Evolutionary conservation across 2,797 vertebrate genomes (phyloP).

Genomic region (Xenentodon cancila): DNA sequence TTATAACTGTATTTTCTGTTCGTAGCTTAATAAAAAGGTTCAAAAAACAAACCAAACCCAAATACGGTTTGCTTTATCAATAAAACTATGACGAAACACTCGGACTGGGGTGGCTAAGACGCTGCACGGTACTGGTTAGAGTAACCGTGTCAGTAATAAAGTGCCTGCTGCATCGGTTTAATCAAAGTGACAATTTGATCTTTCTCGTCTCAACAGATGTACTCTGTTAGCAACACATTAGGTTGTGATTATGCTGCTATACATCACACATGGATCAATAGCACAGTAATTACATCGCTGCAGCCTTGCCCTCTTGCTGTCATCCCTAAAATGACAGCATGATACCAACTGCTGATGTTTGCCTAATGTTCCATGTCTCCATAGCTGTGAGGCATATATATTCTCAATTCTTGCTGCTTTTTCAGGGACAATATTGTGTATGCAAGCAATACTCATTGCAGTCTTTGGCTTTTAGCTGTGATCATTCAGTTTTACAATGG

Average conservation of each 20-base stretch:
- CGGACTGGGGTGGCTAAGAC: too few species aligned
- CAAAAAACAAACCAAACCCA: too few species aligned
- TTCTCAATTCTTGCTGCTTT: constrained; percentile 1
- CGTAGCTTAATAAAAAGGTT: too few species aligned
- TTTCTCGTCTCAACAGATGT: constrained; percentile 59
- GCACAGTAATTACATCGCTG: constrained; percentile 65
- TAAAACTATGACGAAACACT: too few species aligned
- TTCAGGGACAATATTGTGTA: background rate
- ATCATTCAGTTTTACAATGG: constrained; percentile 7
- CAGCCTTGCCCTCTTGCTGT: constrained; percentile 23
- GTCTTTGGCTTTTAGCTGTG: constrained; percentile 11
- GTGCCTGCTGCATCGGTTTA: constrained; percentile 26
- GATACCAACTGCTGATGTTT: constrained; percentile 35
- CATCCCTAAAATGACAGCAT: constrained; percentile 50
- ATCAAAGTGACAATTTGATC: constrained; percentile 46
- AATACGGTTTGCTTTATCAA: too few species aligned
- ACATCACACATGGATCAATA: constrained; percentile 72
- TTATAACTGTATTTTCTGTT: too few species aligned
- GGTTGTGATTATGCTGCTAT: constrained; percentile 50
- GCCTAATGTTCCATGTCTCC: constrained; percentile 53
- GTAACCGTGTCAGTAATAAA: too few species aligned
- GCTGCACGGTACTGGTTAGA: too few species aligned
- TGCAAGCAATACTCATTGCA: constrained; percentile 4
- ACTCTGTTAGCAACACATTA: constrained; percentile 59
- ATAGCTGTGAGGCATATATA: constrained; percentile 10